phyloP scores from a whole-genome alignment of 37 sponge, comb jelly and placozoan species.

The Axinella damicornis region DNA sequence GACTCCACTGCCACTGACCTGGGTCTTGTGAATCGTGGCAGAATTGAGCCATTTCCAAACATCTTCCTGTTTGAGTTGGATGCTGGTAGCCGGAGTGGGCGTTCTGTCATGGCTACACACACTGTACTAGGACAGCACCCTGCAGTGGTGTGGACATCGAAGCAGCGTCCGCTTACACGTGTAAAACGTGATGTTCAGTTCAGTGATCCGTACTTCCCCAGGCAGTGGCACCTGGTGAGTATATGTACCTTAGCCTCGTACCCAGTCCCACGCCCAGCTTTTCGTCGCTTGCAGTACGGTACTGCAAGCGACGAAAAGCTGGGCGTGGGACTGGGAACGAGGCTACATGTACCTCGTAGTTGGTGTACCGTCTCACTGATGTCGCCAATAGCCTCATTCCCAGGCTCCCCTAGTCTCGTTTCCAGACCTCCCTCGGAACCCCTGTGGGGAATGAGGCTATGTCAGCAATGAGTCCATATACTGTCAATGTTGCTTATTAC shows the following conservation, averaged over 20 bases:
- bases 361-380: too few relatives aligned
- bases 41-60: conserved; percentile 12
- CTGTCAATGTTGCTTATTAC: too few relatives aligned
- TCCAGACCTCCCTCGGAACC: too few relatives aligned
- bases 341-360: too few relatives aligned
- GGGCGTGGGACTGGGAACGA: too few relatives aligned
- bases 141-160: conserved; percentile 19
- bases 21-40: conserved; percentile 18
- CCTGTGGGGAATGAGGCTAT: too few relatives aligned
- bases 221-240: conserved; percentile 80
- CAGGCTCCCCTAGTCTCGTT: too few relatives aligned
- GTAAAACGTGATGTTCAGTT: conserved; percentile 27
- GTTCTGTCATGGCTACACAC: conserved; percentile 1
- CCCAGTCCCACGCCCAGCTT: too few relatives aligned
- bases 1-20: conserved; percentile 5
- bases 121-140: conserved; percentile 14
- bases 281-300: too few relatives aligned
- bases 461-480: too few relatives aligned
- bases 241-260: background rate
- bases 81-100: background rate
- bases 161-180: conserved; percentile 17
- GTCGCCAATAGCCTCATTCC: too few relatives aligned
- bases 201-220: conserved; percentile 53
- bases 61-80: conserved; percentile 7
- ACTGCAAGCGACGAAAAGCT: too few relatives aligned